Evolutionary conservation across 2,113 vertebrate genomes (phyloP).

Genomic region (Odontophorus gujanensis): DNA sequence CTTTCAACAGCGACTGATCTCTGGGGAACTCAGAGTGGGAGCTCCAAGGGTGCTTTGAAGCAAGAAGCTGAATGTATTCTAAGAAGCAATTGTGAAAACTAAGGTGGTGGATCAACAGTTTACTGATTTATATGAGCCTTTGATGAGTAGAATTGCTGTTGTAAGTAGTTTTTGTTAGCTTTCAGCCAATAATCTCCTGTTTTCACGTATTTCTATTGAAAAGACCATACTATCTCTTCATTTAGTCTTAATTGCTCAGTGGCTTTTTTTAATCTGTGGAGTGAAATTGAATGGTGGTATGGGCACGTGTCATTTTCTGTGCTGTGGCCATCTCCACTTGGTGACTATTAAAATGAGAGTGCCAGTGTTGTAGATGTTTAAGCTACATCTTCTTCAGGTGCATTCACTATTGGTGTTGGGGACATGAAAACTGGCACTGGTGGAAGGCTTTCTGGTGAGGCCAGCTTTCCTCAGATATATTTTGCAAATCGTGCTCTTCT

Average conservation of each 20-base stretch:
- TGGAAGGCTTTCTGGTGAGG: background rate
- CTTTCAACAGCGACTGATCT: slow-evolving; percentile 13
- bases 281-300: background rate
- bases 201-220: background rate
- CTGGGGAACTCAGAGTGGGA: background rate
- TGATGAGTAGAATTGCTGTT: background rate
- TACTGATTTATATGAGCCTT: slow-evolving; percentile 2
- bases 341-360: background rate
- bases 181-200: slow-evolving; percentile 6
- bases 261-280: background rate
- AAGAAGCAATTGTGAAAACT: background rate
- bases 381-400: background rate
- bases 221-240: background rate
- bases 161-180: background rate
- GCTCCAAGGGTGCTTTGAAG: background rate
- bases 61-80: background rate
- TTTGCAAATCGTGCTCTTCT: background rate
- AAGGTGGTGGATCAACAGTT: slow-evolving; percentile 34
- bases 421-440: background rate
- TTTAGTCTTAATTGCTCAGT: background rate
- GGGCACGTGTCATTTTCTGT: background rate
- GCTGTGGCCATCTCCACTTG: background rate
- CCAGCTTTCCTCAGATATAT: rapidly evolving
- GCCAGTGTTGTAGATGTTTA: background rate
- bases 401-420: background rate